Conservation (phyloP, 2,888 invertebrate species). For the Myopa testacea region DNA sequence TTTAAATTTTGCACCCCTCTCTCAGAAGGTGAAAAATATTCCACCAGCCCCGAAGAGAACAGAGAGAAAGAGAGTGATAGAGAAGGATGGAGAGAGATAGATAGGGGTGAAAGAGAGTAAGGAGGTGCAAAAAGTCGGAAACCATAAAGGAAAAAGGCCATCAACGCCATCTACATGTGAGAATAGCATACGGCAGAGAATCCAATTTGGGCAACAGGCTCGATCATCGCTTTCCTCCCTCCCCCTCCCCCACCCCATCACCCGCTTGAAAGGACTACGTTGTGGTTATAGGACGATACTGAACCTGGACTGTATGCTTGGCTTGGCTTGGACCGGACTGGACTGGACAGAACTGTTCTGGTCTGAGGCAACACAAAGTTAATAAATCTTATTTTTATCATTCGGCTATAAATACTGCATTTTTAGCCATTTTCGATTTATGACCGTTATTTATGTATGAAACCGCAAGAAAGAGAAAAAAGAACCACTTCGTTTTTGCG, state of each 20-base stretch:
- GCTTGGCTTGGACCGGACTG: not conserved
- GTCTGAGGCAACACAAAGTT: conserved; percentile 58
- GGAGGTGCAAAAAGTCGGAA: not conserved
- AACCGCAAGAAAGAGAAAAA: conserved; percentile 44
- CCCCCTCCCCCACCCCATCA: no score
- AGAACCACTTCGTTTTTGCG: conserved; percentile 19
- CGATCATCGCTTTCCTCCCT: not conserved
- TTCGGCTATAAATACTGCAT: conserved; percentile 69
- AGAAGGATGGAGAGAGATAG: not conserved
- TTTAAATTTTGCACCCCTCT: not conserved
- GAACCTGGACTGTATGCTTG: not conserved
- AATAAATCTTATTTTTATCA: conserved; percentile 70
- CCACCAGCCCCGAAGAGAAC: not conserved
- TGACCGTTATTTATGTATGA: conserved; percentile 69
- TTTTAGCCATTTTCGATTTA: conserved; percentile 69
- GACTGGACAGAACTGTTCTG: conserved; percentile 20
- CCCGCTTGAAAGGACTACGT: no score
- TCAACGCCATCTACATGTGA: conserved; percentile 46
- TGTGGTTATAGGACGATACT: not conserved
- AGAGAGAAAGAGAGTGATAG: not conserved
- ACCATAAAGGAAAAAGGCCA: conserved; percentile 40
- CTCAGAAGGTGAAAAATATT: not conserved
- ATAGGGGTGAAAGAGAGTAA: not conserved
- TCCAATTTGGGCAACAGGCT: not conserved
- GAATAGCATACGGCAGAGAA: conserved; percentile 38